A percentile compares a stretch with the other conserved stretches of the same genome.
These are phyloP conservation scores for Arge pagana DNA, from an alignment of 2,888 invertebrate species.

Conservation along the genomic window DNA sequence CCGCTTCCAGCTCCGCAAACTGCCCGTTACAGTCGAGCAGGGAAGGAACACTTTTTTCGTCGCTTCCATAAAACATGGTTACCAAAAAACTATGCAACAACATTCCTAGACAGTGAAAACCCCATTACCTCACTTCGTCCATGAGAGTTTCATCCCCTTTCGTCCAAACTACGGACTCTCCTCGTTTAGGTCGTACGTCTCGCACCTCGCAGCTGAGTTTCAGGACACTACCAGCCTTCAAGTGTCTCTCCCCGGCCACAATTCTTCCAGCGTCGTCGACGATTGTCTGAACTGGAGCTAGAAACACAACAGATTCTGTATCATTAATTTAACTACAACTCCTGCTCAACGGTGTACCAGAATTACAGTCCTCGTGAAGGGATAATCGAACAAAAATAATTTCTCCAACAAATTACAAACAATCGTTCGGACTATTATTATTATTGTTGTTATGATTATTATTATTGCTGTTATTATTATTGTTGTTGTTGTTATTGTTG, in stretches of 20 bases:
- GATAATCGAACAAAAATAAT: conserved; percentile 9
- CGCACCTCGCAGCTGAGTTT: conserved; percentile 62
- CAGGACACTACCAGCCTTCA: conserved; percentile 64
- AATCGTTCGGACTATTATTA: too few relatives aligned
- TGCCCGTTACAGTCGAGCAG: too few relatives aligned
- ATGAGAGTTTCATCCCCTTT: conserved; percentile 61
- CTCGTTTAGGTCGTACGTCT: conserved; percentile 54
- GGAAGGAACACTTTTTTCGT: too few relatives aligned
- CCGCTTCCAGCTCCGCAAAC: too few relatives aligned
- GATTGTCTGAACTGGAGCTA: conserved; percentile 66
- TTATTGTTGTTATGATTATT: too few relatives aligned
- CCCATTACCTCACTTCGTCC: conserved; percentile 62
- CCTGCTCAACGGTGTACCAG: conserved; percentile 4
- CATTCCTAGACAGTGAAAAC: neutral
- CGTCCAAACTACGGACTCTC: conserved; percentile 62
- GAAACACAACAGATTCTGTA: conserved; percentile 35
- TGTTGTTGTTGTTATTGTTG: too few relatives aligned
- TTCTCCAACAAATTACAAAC: neutral
- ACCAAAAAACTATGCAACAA: too few relatives aligned
- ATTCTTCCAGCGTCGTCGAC: conserved; percentile 65
- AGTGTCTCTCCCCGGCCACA: conserved; percentile 64
- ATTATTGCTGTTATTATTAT: too few relatives aligned
- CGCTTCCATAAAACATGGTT: too few relatives aligned
- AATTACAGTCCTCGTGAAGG: neutral
- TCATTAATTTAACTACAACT: conserved; percentile 12